Evolutionary conservation across 2,113 vertebrate species (phyloP), one percentile per base, ranked within the genome.

Genomic region (Mastomys natalensis): DNA sequence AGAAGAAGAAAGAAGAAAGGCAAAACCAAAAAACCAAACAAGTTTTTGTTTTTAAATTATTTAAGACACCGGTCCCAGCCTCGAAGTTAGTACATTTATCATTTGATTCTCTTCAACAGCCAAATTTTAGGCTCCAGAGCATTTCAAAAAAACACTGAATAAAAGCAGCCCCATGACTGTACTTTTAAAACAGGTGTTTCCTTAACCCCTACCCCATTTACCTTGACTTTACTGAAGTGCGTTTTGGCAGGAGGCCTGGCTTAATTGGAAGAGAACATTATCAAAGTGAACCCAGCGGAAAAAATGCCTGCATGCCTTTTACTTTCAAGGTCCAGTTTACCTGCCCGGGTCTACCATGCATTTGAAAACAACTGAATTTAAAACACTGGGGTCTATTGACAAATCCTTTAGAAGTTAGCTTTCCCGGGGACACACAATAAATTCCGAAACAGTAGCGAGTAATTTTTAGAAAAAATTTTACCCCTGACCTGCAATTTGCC

Each of bases 61-160:
- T 6, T 17, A 26, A 29, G 26, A 34, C 5, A 22, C n/a, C 1
- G 22, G 0, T n/a, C 31, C 24, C 45, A 22, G 34, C 1, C 40
- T 78, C 5, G 48, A 55, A 90, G 72, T 8, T 21, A 87, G 2
- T n/a, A 76, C 45, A 21, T 62, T 68, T 53, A 86, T n/a, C n/a
- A n/a, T n/a, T n/a, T n/a, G n/a, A n/a, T 17, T 86, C 12, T 60
- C 58, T 85, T 91, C 19, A 29, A 74, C 72, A 62, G 34, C 19
- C 29, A 86, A 13, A 68, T 55, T 53, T 87, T 53, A 53, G 21
- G 22, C 10, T 53, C 17, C 21, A 16, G 13, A 2, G 40, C 73
- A 72, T 60, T 31, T 58, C n/a, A 13, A 0, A 66, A 77, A 17
- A 17, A 48, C 3, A n/a, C 37, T 78, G 24, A 70, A 8, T 21